Evolutionary conservation across 1,140 invertebrate genomes (phyloP), one percentile per base, ranked within the genome.

Genomic region (Pachyrhynchus sulphureomaculatus): DNA sequence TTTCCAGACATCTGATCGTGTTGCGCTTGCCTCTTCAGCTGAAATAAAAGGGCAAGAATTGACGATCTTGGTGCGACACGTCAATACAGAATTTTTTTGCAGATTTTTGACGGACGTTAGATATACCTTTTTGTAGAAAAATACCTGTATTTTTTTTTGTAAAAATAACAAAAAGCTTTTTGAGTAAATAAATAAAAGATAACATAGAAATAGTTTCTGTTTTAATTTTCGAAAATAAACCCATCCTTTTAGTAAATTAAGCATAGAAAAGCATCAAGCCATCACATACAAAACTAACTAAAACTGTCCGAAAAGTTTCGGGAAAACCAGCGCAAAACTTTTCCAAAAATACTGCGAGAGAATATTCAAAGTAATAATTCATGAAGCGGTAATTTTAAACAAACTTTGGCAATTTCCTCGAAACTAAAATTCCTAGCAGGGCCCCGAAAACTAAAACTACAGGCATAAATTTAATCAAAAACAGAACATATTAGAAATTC

Each of bases 401-500:
- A 61, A 68, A 68, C 64, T 68, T 68, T 68, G 52, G 60, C 67
- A 68, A 68, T 68, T 68, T 68, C 45, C 56, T 49, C 39, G 36
- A 36, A 64, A 59, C 59, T 64, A 67, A 69, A 71, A 68, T 69
- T 69, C 62, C 65, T 54, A 51, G 36, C 59, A 24, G 48, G 53
- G 26, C 49, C 56, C 68, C 62, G 54, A 64, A 69, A 71, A 70
- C 69, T 71, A 68, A 64, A 67, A 68, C 67, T 68, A 68, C 62
- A 64, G 52, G 65, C 65, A 73, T 73, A 72, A 73, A 75, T 75
- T 75, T 75, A 75, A 75, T 75, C 73, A 75, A 75, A 75, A 75
- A 75, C 73, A 72, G 70, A 72, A 69, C 68, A 73, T 70, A 74
- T 75, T 75, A 75, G 73, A 75, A 75, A 75, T 75, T 75, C 72